Evolutionary conservation across 2,113 vertebrate genomes (phyloP).

Genomic region (Cranoglanis bouderius): DNA sequence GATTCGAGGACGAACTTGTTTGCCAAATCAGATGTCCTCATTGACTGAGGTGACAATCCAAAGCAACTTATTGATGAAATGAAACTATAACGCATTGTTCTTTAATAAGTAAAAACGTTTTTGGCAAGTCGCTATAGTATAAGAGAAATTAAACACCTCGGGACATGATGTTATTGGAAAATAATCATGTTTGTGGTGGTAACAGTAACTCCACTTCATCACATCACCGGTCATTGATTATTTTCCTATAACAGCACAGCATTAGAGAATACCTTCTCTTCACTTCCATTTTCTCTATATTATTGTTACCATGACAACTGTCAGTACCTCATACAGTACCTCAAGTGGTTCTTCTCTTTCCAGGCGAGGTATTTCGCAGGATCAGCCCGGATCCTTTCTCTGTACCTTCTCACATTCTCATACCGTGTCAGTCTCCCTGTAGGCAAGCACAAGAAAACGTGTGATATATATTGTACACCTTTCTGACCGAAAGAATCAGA

Average conservation of each 20-base stretch:
- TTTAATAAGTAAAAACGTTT: background rate
- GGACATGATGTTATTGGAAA: background rate
- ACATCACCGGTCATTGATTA: background rate
- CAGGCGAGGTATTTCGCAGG: constrained; percentile 45
- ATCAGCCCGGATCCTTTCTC: constrained; percentile 52
- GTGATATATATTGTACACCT: background rate
- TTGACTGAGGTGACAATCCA: background rate
- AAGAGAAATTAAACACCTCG: background rate
- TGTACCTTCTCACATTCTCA: constrained; percentile 49
- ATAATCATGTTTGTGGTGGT: background rate
- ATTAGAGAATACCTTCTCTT: background rate
- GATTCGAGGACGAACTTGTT: background rate
- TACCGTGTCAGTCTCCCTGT: constrained; percentile 38
- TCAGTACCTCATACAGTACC: constrained; percentile 25
- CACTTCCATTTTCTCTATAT: background rate
- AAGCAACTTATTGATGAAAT: background rate
- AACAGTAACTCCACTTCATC: background rate
- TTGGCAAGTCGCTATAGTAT: background rate
- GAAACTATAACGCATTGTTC: background rate
- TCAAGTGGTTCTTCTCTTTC: constrained; percentile 51
- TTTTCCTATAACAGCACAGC: background rate
- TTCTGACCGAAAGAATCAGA: background rate
- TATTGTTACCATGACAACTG: background rate
- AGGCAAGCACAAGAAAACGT: background rate
- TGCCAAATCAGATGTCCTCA: background rate